Evolutionary conservation across 2,888 invertebrate genomes (phyloP).

Genomic region (Copidosoma aretas): DNA sequence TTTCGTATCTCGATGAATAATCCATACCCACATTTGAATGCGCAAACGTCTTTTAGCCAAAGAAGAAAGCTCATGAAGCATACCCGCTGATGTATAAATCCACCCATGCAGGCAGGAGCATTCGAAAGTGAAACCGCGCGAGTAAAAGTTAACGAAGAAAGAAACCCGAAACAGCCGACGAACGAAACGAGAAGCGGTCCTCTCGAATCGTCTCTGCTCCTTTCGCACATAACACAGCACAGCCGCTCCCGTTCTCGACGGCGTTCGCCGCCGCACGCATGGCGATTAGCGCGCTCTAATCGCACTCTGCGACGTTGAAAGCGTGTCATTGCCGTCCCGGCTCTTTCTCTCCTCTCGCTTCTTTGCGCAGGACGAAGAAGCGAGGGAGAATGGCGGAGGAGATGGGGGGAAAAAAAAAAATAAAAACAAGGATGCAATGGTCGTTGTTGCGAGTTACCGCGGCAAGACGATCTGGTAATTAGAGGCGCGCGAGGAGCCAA

Average conservation of each 20-base stretch:
- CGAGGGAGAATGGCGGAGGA: neutral
- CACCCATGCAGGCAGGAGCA: no score
- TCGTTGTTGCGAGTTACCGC: neutral
- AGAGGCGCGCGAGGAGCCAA: conserved; percentile 40
- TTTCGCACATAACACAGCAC: neutral
- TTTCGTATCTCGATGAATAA: no score
- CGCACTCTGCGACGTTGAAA: conserved; percentile 12
- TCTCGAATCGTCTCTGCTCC: neutral
- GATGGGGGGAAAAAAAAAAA: conserved; percentile 7
- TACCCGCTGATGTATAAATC: no score
- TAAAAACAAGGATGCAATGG: neutral
- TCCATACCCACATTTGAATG: no score
- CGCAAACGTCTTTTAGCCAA: no score
- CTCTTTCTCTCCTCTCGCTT: no score
- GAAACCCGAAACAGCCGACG: neutral
- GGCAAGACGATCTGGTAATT: conserved; percentile 41
- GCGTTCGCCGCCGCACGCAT: no score
- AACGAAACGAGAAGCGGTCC: neutral
- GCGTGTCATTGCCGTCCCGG: conserved; percentile 32
- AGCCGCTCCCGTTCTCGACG: neutral
- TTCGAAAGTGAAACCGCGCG: conserved; percentile 19
- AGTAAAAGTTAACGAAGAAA: conserved; percentile 14
- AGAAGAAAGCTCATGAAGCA: no score
- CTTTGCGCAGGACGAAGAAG: neutral
- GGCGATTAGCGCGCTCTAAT: conserved; percentile 4